These are phyloP conservation scores for Tetragonula carbonaria DNA, from an alignment of 2,888 invertebrate genomes.

Conservation along the genomic window DNA sequence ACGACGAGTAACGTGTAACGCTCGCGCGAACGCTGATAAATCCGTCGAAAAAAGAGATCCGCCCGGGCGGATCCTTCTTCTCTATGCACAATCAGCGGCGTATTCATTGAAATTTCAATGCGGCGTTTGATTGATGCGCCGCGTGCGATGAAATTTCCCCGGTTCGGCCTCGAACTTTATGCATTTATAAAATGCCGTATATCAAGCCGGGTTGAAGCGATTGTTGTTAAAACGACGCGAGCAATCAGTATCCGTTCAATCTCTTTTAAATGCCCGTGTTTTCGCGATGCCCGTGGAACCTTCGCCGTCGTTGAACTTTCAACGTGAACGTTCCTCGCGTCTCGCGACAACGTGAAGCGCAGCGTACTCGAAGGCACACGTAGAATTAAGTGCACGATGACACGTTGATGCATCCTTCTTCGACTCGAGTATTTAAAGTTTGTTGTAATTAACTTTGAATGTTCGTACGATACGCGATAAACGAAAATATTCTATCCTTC, in stretches of 20 bases:
- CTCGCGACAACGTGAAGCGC: too few species aligned
- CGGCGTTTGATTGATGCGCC: conserved; percentile 8
- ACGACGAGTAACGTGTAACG: conserved; percentile 1
- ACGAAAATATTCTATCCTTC: too few species aligned
- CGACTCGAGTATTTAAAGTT: too few species aligned
- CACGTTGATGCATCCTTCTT: too few species aligned
- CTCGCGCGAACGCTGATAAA: background rate
- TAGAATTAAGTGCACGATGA: too few species aligned
- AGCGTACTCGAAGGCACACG: too few species aligned
- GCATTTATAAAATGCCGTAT: background rate
- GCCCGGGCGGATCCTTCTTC: conserved; percentile 5
- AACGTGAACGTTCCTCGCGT: too few species aligned
- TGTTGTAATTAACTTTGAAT: too few species aligned
- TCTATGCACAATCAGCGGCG: conserved; percentile 23
- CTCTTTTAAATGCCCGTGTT: background rate
- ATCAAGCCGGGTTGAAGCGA: background rate
- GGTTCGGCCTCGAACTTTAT: background rate
- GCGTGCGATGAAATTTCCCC: background rate
- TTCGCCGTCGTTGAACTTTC: too few species aligned
- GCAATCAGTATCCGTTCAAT: background rate
- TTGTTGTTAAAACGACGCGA: background rate
- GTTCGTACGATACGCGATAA: too few species aligned
- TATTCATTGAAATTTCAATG: conserved; percentile 40
- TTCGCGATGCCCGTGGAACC: background rate
- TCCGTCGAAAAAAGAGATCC: conserved; percentile 3